A percentile compares a stretch with the other conserved stretches of the same genome.
phyloP scores from a whole-genome alignment of 2,113 vertebrate species.

The Esox niger region DNA sequence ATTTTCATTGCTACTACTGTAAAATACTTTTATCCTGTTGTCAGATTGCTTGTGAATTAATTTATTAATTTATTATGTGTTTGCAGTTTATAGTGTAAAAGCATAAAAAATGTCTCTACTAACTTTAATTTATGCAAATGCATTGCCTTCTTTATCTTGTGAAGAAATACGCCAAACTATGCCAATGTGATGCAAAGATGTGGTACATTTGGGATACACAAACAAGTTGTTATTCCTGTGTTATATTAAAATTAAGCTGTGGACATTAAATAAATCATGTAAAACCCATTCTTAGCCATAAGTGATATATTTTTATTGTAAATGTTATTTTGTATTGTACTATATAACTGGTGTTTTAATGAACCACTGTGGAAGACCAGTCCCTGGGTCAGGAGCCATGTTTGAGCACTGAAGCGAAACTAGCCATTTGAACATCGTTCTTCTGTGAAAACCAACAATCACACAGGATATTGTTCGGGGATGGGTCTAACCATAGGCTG shows the following conservation, averaged over 20 bases:
- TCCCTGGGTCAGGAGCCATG: too few species aligned
- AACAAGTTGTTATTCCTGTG: slow-evolving; percentile 64
- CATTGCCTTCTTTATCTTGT: slow-evolving; percentile 64
- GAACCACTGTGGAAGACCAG: too few species aligned
- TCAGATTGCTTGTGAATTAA: slow-evolving; percentile 91
- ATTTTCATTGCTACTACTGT: slow-evolving; percentile 74
- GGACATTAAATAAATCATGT: slow-evolving; percentile 71
- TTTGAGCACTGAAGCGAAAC: too few species aligned
- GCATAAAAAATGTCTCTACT: slow-evolving; percentile 60
- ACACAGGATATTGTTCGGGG: too few species aligned
- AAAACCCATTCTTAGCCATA: too few species aligned
- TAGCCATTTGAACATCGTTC: too few species aligned
- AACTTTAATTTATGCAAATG: slow-evolving; percentile 72
- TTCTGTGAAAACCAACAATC: too few species aligned
- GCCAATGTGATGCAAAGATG: slow-evolving; percentile 63
- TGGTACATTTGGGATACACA: slow-evolving; percentile 72
- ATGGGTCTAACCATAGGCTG: too few species aligned
- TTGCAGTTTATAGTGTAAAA: slow-evolving; percentile 62
- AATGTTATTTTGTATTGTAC: too few species aligned
- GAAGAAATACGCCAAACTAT: slow-evolving; percentile 71
- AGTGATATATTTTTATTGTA: too few species aligned
- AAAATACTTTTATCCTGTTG: slow-evolving; percentile 78
- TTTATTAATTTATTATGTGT: slow-evolving; percentile 98
- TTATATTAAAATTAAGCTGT: slow-evolving; percentile 66
- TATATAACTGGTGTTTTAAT: too few species aligned